Percentiles rank a stretch among this genome's conserved stretches.
These are phyloP conservation scores for Lepidochitona cinerea DNA, from an alignment of 2,888 invertebrate genomes.

Conservation along the genomic window DNA sequence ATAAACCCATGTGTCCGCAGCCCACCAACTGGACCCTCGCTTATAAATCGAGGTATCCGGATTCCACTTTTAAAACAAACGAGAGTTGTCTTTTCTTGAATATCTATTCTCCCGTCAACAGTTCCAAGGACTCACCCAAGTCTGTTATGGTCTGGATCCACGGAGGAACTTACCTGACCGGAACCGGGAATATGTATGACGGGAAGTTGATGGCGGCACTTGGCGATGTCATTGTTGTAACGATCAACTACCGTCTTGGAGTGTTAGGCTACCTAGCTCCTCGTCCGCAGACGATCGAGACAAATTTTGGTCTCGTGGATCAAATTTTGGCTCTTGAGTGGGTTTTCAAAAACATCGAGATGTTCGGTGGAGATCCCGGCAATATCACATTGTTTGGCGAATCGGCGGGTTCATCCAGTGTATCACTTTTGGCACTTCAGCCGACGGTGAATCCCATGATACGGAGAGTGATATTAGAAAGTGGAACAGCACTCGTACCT, in stretches of 20 bases:
- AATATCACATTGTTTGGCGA: conserved; percentile 39
- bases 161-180: conserved; percentile 93
- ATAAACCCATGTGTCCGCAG: background rate
- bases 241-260: conserved; percentile 27
- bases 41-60: background rate
- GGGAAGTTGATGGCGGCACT: conserved; percentile 70
- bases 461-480: conserved; percentile 20
- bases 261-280: conserved; percentile 34
- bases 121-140: conserved; percentile 73
- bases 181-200: conserved; percentile 79
- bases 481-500: conserved; percentile 11
- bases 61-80: background rate
- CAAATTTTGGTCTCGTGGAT: conserved; percentile 44
- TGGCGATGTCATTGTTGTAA: conserved; percentile 24
- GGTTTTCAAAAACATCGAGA: conserved; percentile 32
- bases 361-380: conserved; percentile 34
- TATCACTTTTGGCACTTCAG: conserved; percentile 2
- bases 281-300: conserved; percentile 19
- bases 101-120: conserved; percentile 84
- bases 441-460: conserved; percentile 6
- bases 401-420: conserved; percentile 27
- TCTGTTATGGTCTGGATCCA: conserved; percentile 90
- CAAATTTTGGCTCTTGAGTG: conserved; percentile 35
- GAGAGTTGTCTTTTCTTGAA: conserved; percentile 96
- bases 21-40: background rate